Evolutionary conservation across 2,113 vertebrate genomes (phyloP).

Genomic region (Ceyx margarethae): DNA sequence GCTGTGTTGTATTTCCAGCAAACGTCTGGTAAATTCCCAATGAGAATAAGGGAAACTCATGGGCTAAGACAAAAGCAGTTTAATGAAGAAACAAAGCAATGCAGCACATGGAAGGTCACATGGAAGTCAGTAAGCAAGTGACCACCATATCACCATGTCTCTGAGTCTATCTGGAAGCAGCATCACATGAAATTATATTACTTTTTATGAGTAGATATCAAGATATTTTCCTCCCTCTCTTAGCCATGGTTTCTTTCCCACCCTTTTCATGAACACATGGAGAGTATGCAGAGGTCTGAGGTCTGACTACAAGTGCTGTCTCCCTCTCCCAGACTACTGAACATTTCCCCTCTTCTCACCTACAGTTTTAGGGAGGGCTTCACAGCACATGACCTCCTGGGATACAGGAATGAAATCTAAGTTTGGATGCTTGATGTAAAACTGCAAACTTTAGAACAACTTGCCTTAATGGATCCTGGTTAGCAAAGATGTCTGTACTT

Average conservation of each 20-base stretch:
- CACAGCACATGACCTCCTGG: not conserved
- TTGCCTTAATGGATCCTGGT: not conserved
- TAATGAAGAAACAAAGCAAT: no score
- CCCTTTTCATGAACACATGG: not conserved
- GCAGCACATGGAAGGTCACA: no score
- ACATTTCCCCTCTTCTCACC: not conserved
- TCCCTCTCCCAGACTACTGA: not conserved
- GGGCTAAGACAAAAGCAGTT: no score
- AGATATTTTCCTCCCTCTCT: not conserved
- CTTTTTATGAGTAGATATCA: not conserved
- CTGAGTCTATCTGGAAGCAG: not conserved
- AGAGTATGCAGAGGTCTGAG: not conserved
- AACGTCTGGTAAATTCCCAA: no score
- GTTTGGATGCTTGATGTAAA: not conserved
- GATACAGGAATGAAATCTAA: not conserved
- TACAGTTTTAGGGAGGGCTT: not conserved
- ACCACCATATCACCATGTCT: not conserved
- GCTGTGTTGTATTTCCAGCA: no score
- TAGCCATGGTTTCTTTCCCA: not conserved
- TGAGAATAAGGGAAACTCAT: no score
- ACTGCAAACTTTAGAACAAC: not conserved
- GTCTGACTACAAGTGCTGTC: not conserved
- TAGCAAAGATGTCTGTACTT: not conserved
- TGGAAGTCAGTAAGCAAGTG: not conserved
- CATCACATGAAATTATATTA: not conserved